These are phyloP conservation scores for Halictus quadricinctus DNA, from an alignment of 2,888 invertebrate species.

Conservation along the genomic window DNA sequence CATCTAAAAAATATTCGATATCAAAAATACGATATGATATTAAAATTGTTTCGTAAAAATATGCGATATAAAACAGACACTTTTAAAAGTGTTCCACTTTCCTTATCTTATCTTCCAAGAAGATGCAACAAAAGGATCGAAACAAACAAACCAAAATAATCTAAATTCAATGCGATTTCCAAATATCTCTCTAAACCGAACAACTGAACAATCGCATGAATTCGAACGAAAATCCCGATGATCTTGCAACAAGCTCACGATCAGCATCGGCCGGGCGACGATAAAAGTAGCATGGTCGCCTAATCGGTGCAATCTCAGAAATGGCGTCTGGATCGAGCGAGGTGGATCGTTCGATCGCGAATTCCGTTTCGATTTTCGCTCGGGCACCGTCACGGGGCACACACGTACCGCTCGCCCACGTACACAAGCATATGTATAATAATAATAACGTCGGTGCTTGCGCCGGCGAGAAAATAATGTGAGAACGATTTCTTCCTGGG, in stretches of 20 bases:
- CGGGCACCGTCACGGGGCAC: constrained; percentile 18
- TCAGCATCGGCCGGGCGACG: not conserved
- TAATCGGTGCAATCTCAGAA: constrained; percentile 12
- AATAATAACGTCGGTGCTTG: constrained; percentile 60
- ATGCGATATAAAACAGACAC: too few relatives aligned
- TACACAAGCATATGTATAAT: constrained; percentile 44
- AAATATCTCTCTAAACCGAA: too few relatives aligned
- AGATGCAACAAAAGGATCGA: too few relatives aligned
- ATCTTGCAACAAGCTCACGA: not conserved
- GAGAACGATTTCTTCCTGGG: constrained; percentile 80
- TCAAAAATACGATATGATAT: too few relatives aligned
- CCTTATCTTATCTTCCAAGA: too few relatives aligned
- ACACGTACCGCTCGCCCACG: not conserved
- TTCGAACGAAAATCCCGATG: not conserved
- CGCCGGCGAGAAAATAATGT: constrained; percentile 81
- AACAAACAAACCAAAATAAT: too few relatives aligned
- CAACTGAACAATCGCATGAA: not conserved
- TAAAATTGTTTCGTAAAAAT: too few relatives aligned
- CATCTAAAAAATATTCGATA: too few relatives aligned
- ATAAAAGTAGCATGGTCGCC: not conserved
- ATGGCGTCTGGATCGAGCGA: constrained; percentile 2
- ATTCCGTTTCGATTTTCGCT: constrained; percentile 58
- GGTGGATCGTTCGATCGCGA: constrained; percentile 1
- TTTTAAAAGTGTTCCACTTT: too few relatives aligned
- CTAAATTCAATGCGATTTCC: too few relatives aligned